These are phyloP conservation scores for Clarias macrocephalus DNA, from an alignment of 2,113 vertebrate genomes.

Conservation along the genomic window DNA sequence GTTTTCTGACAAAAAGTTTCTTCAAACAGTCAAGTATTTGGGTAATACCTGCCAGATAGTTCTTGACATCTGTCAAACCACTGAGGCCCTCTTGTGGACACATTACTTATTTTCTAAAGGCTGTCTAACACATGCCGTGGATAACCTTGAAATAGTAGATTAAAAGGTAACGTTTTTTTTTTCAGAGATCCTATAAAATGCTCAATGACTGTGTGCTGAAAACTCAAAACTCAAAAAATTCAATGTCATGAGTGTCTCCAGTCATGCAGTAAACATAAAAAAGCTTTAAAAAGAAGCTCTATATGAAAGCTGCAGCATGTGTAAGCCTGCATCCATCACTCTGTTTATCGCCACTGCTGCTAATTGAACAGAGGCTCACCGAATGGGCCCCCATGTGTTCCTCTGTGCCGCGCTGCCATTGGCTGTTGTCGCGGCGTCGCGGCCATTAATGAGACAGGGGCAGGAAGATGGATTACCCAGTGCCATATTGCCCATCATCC, in stretches of 20 bases:
- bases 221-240: constrained; percentile 12
- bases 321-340: constrained; percentile 72
- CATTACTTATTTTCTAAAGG: constrained; percentile 24
- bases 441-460: constrained; percentile 87
- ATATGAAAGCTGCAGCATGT: constrained; percentile 54
- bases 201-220: constrained; percentile 2
- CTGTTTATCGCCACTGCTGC: constrained; percentile 80
- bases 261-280: constrained; percentile 42
- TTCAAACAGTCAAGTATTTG: constrained; percentile 2
- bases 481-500: constrained; percentile 93
- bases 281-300: constrained; percentile 43
- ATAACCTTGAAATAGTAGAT: neutral
- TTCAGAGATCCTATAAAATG: neutral
- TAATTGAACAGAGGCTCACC: constrained; percentile 96
- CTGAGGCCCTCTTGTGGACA: constrained; percentile 63
- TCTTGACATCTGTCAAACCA: constrained; percentile 47
- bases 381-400: constrained; percentile 79
- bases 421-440: constrained; percentile 81
- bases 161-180: neutral
- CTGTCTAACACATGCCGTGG: constrained; percentile 1
- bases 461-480: constrained; percentile 90
- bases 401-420: constrained; percentile 77
- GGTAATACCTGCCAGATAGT: neutral
- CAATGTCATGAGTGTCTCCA: constrained; percentile 35
- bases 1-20: constrained; percentile 5